Conservation (phyloP, 2,888 invertebrate species). For the Xylota segnis region DNA sequence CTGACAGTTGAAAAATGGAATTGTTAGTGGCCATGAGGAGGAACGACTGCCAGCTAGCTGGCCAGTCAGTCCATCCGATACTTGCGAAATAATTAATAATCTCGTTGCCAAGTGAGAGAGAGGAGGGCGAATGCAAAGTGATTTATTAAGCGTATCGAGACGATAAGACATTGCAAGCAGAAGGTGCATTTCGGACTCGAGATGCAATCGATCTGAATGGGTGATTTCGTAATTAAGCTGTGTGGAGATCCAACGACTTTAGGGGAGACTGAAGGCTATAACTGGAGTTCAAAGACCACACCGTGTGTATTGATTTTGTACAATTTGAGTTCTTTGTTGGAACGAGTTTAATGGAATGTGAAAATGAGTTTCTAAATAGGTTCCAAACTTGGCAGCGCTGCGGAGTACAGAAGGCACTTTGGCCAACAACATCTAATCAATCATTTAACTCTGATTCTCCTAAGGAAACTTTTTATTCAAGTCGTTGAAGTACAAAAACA, state of each 20-base stretch:
- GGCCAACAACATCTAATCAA: too few species aligned
- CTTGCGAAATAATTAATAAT: slow-evolving; percentile 70
- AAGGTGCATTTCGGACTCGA: slow-evolving; percentile 51
- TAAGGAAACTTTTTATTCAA: too few species aligned
- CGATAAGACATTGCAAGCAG: slow-evolving; percentile 47
- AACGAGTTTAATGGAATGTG: too few species aligned
- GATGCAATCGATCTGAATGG: slow-evolving; percentile 48
- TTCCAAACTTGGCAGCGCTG: too few species aligned
- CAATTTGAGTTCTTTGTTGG: too few species aligned
- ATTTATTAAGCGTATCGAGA: slow-evolving; percentile 60
- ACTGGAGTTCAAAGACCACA: too few species aligned
- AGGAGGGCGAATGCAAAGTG: slow-evolving; percentile 45
- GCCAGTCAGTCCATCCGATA: neutral
- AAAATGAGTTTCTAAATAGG: too few species aligned
- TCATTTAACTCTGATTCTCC: too few species aligned
- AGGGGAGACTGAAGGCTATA: neutral
- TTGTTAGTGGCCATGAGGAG: slow-evolving; percentile 60
- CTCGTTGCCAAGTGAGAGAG: slow-evolving; percentile 22
- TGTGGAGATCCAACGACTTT: slow-evolving; percentile 33
- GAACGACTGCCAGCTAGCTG: neutral
- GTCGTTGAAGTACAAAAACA: too few species aligned
- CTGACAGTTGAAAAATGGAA: slow-evolving; percentile 76
- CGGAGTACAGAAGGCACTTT: too few species aligned
- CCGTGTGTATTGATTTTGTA: too few species aligned
- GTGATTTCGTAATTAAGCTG: slow-evolving; percentile 54